Percentiles rank a stretch among this genome's conserved stretches.
phyloP scores from a whole-genome alignment of 2,113 vertebrate genomes.

The Lasiurus cinereus region DNA sequence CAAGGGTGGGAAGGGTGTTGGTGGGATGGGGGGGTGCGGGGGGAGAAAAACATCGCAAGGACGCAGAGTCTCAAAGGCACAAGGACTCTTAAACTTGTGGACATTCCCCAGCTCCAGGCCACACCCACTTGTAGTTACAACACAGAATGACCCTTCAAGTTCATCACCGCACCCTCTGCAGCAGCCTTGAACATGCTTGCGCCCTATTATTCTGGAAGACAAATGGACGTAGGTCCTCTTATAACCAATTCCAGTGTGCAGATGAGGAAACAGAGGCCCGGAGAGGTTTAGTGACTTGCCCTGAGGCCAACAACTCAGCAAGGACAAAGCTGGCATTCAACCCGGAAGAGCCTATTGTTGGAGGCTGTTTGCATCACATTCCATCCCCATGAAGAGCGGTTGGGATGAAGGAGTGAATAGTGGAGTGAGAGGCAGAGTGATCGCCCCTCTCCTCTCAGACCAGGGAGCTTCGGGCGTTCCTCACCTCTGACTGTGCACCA shows the following conservation, averaged over 20 bases:
- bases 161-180: not conserved
- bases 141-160: not conserved
- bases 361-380: fast-evolving
- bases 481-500: not conserved
- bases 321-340: not conserved
- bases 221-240: not conserved
- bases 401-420: not conserved
- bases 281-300: not conserved
- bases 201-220: not conserved
- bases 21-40: too few relatives aligned
- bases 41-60: not conserved
- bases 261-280: not conserved
- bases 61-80: not conserved
- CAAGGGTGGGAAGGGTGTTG: not conserved
- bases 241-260: not conserved
- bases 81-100: not conserved
- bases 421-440: not conserved
- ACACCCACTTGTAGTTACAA: not conserved
- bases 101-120: not conserved
- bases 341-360: fast-evolving
- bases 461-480: too few relatives aligned
- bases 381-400: fast-evolving
- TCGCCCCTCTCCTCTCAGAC: not conserved
- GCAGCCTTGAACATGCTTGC: not conserved
- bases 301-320: not conserved